Conservation (phyloP, 30 jellyfish, hydroid and myxozoan species). For the Chrysaora quinquecirrha region DNA sequence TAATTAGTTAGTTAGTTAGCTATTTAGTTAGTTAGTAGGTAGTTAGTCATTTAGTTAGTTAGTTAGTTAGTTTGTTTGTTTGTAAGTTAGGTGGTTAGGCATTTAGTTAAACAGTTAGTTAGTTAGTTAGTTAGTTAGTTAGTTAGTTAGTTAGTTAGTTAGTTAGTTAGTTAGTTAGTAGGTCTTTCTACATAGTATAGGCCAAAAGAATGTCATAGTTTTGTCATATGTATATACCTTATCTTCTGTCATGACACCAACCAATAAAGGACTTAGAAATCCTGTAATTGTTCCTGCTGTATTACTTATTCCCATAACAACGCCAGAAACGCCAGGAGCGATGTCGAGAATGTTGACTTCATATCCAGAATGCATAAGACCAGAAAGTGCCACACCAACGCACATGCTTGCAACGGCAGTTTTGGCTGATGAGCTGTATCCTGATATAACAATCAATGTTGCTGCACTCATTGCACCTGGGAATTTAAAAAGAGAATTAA, state of each 20-base stretch:
- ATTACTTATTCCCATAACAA: conserved; percentile 95
- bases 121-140: too few relatives aligned
- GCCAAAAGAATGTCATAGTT: too few relatives aligned
- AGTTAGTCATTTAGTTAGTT: too few relatives aligned
- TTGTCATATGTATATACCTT: conserved; percentile 79
- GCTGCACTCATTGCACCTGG: conserved; percentile 98
- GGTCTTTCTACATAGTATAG: too few relatives aligned
- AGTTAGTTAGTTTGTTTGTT: too few relatives aligned
- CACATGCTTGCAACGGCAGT: conserved; percentile 97
- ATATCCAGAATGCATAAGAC: conserved; percentile 92
- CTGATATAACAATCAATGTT: conserved; percentile 87
- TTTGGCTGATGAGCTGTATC: conserved; percentile 85
- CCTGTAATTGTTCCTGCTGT: conserved; percentile 99
- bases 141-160: too few relatives aligned
- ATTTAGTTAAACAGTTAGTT: too few relatives aligned
- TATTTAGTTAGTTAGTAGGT: too few relatives aligned
- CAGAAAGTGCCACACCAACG: conserved; percentile 95
- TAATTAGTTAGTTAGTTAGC: too few relatives aligned
- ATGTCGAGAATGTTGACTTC: conserved; percentile 94
- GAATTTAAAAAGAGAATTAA: not conserved
- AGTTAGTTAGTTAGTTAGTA: too few relatives aligned
- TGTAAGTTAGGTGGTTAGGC: too few relatives aligned
- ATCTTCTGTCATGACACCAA: conserved; percentile 94
- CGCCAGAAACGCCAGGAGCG: conserved; percentile 97
- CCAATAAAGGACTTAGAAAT: conserved; percentile 91